phyloP scores from a whole-genome alignment of 2,888 invertebrate species.

The Junonia oenone region DNA sequence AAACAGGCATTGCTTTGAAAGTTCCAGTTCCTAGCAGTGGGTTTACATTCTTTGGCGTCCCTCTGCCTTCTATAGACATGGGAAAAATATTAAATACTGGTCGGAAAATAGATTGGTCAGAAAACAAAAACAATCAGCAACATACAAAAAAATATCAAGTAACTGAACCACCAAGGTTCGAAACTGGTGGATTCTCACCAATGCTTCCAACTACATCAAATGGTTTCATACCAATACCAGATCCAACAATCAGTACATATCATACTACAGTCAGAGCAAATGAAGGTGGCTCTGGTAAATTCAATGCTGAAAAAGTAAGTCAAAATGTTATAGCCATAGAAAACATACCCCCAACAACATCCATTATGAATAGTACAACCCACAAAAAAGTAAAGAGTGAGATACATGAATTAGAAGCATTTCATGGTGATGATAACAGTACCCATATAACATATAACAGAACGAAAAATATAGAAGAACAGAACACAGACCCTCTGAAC shows the following conservation, averaged over 20 bases:
- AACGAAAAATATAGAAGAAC: slow-evolving; percentile 66
- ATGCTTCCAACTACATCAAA: slow-evolving; percentile 84
- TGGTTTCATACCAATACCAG: slow-evolving; percentile 85
- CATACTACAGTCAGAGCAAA: slow-evolving; percentile 39
- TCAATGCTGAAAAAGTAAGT: slow-evolving; percentile 42
- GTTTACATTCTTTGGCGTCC: slow-evolving; percentile 92
- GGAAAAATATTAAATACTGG: slow-evolving; percentile 81
- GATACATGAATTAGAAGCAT: slow-evolving; percentile 67
- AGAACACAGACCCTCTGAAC: slow-evolving; percentile 57
- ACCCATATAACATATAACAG: slow-evolving; percentile 66
- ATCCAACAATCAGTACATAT: slow-evolving; percentile 48
- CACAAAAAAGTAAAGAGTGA: slow-evolving; percentile 66
- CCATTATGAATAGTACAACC: slow-evolving; percentile 49
- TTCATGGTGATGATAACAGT: slow-evolving; percentile 58
- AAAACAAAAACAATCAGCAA: slow-evolving; percentile 49
- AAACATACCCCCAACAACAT: slow-evolving; percentile 45
- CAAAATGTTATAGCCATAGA: slow-evolving; percentile 41
- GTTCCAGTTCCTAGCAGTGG: slow-evolving; percentile 81
- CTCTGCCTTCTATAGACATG: slow-evolving; percentile 85
- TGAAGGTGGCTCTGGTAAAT: slow-evolving; percentile 39
- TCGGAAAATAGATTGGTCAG: slow-evolving; percentile 69
- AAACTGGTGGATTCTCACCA: slow-evolving; percentile 88
- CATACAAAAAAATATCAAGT: slow-evolving; percentile 52
- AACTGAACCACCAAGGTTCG: slow-evolving; percentile 81
- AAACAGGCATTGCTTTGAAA: slow-evolving; percentile 54